Evolutionary conservation across 2,888 invertebrate genomes (phyloP).

Genomic region (Boloria selene): DNA sequence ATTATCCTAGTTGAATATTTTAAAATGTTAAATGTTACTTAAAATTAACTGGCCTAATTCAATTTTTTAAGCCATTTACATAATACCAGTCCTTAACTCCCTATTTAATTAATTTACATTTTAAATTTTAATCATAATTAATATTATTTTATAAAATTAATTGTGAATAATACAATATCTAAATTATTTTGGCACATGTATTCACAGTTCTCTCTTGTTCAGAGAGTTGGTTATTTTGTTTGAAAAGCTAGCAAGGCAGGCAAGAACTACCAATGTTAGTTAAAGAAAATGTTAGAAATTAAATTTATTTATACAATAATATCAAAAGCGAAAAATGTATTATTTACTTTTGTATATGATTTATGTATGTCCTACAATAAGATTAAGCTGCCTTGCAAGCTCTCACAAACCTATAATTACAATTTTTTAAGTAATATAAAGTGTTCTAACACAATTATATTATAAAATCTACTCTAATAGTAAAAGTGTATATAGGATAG

Average conservation of each 20-base stretch:
- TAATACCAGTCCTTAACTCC: not conserved
- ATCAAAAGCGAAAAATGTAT: too few relatives aligned
- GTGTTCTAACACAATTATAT: too few relatives aligned
- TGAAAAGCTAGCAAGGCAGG: slow-evolving; percentile 17
- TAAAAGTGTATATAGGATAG: too few relatives aligned
- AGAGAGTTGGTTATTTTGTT: slow-evolving; percentile 25
- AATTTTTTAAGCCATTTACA: slow-evolving; percentile 8
- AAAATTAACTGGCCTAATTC: slow-evolving; percentile 5
- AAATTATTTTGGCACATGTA: slow-evolving; percentile 62
- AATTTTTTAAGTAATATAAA: too few relatives aligned
- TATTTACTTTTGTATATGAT: too few relatives aligned
- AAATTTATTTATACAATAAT: too few relatives aligned
- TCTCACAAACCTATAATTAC: too few relatives aligned
- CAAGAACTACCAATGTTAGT: too few relatives aligned
- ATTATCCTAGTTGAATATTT: not conserved
- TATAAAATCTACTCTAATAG: too few relatives aligned
- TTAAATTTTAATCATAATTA: slow-evolving; percentile 8
- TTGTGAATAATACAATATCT: slow-evolving; percentile 40
- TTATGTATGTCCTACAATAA: too few relatives aligned
- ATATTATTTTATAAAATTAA: slow-evolving; percentile 32
- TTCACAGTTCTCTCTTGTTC: slow-evolving; percentile 53
- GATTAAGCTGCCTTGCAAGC: too few relatives aligned
- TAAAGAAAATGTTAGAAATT: too few relatives aligned
- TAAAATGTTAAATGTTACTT: slow-evolving; percentile 3
- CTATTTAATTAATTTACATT: slow-evolving; percentile 1